phyloP scores from a whole-genome alignment of 2,888 invertebrate species.

The Synanthedon vespiformis region DNA sequence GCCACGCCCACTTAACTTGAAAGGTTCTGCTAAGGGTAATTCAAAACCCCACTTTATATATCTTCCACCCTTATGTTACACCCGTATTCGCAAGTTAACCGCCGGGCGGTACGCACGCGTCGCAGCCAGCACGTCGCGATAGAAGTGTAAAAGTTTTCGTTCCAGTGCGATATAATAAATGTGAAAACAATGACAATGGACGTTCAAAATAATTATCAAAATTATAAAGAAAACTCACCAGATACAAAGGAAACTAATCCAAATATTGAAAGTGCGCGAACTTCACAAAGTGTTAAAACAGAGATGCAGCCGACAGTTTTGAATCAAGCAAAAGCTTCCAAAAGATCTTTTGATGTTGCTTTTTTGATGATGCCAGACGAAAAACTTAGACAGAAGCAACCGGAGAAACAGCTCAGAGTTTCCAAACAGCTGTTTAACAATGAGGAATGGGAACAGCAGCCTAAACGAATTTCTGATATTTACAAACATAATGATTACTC shows the following conservation, averaged over 20 bases:
- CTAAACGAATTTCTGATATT: constrained; percentile 50
- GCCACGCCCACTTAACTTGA: constrained; percentile 51
- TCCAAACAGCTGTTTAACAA: constrained; percentile 61
- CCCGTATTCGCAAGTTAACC: constrained; percentile 56
- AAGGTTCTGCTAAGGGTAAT: constrained; percentile 60
- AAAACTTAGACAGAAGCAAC: constrained; percentile 76
- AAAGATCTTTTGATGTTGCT: constrained; percentile 90
- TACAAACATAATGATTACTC: constrained; percentile 57
- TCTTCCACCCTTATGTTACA: constrained; percentile 64
- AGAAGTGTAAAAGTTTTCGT: constrained; percentile 64
- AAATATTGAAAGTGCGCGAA: constrained; percentile 62
- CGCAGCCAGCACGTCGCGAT: constrained; percentile 35
- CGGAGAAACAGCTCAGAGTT: constrained; percentile 65
- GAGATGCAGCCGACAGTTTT: constrained; percentile 49
- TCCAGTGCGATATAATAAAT: constrained; percentile 47
- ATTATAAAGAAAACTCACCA: constrained; percentile 58
- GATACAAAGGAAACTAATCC: constrained; percentile 59
- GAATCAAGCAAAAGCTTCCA: constrained; percentile 62
- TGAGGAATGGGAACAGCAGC: constrained; percentile 58
- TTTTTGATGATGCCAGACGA: constrained; percentile 91
- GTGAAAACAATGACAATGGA: constrained; percentile 77
- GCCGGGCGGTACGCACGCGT: constrained; percentile 60
- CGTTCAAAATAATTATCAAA: constrained; percentile 68
- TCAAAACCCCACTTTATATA: constrained; percentile 64
- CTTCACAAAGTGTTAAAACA: constrained; percentile 45